Evolutionary conservation across 2,888 invertebrate genomes (phyloP).

Genomic region (Drosophila phalerata): DNA sequence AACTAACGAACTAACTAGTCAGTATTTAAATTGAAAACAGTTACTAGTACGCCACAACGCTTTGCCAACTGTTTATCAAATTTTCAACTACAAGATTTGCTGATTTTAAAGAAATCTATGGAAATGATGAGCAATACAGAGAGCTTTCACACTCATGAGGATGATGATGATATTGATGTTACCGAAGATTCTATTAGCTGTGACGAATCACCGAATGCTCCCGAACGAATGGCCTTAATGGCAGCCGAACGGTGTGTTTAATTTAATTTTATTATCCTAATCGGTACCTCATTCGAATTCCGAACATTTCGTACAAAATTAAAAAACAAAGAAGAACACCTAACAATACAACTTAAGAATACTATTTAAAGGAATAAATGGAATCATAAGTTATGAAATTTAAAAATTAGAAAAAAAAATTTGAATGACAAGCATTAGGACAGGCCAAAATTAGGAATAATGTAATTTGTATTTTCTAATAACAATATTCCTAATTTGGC

Average conservation of each 20-base stretch:
- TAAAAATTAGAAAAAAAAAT: too few relatives aligned
- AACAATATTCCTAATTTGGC: too few relatives aligned
- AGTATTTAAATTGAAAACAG: constrained; percentile 30
- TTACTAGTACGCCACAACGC: constrained; percentile 58
- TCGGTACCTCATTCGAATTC: too few relatives aligned
- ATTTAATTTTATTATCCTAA: background rate
- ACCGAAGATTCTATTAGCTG: constrained; percentile 4
- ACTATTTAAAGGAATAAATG: too few relatives aligned
- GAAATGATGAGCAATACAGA: constrained; percentile 58
- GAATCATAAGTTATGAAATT: background rate
- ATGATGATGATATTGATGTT: background rate
- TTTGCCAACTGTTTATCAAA: constrained; percentile 87
- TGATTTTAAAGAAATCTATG: constrained; percentile 87
- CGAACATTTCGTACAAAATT: background rate
- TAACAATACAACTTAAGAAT: too few relatives aligned
- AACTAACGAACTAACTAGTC: background rate
- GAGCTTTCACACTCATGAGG: background rate
- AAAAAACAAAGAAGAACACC: too few relatives aligned
- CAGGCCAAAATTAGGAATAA: too few relatives aligned
- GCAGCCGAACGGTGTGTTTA: constrained; percentile 75
- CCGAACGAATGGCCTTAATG: constrained; percentile 76
- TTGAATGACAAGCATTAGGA: too few relatives aligned
- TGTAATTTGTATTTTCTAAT: too few relatives aligned
- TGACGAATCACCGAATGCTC: constrained; percentile 38
- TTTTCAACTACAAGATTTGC: constrained; percentile 89